phyloP scores from a whole-genome alignment of 2,797 vertebrate species.

The Sarcophilus harrisii region DNA sequence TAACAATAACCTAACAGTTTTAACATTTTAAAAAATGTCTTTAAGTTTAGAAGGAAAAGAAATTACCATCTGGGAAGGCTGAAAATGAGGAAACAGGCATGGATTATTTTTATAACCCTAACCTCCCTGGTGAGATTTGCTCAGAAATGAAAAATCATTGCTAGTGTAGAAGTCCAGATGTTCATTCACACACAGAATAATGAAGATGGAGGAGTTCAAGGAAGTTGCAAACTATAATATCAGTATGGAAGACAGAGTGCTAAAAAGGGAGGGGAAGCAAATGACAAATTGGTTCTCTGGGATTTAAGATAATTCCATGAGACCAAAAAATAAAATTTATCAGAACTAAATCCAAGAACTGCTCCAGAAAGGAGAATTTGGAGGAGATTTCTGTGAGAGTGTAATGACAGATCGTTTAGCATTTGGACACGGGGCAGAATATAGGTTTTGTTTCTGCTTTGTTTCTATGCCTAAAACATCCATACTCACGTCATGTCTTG shows the following conservation, averaged over 20 bases:
- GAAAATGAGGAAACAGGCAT: conserved; percentile 3
- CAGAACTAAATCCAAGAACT: not conserved
- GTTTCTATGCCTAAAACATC: conserved; percentile 15
- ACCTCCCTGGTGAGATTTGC: conserved; percentile 18
- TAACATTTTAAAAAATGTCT: conserved; percentile 20
- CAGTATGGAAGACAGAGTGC: not conserved
- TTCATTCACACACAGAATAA: not conserved
- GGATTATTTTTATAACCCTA: conserved; percentile 16
- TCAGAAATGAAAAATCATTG: conserved; percentile 22
- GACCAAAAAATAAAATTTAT: not conserved
- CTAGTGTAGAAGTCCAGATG: not conserved
- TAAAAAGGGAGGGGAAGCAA: not conserved
- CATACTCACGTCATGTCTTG: conserved; percentile 1
- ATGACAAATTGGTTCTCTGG: not conserved
- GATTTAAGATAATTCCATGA: not conserved
- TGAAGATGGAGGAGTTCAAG: not conserved
- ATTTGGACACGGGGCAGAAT: not conserved
- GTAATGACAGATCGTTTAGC: conserved; percentile 13
- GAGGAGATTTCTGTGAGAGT: conserved; percentile 2
- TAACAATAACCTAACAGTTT: not conserved
- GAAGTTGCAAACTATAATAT: conserved; percentile 15
- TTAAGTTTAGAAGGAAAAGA: not conserved
- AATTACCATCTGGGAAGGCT: not conserved
- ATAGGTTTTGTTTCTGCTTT: conserved; percentile 31
- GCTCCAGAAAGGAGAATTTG: not conserved